Conservation (phyloP, 2,888 invertebrate genomes). For the Drosophila mimica region DNA sequence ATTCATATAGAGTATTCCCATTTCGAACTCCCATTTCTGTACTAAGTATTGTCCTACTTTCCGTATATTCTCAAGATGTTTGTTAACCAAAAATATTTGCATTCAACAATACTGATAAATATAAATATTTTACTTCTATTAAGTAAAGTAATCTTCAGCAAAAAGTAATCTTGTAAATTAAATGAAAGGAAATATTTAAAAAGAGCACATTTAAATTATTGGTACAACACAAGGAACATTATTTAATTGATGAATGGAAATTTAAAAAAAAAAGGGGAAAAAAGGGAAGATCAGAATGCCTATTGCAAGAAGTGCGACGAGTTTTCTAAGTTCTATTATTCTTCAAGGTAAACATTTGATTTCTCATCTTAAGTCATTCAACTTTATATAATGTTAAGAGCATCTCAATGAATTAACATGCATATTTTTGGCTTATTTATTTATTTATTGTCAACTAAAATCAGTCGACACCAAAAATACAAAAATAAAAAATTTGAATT, state of each 20-base stretch:
- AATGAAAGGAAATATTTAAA: constrained; percentile 31
- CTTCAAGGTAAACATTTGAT: background rate
- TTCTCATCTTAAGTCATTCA: background rate
- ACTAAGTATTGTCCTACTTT: background rate
- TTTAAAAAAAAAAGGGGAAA: constrained; percentile 27
- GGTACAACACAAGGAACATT: constrained; percentile 50
- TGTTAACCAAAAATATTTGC: constrained; percentile 15
- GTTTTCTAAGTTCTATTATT: background rate
- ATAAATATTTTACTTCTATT: background rate
- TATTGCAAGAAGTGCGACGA: background rate
- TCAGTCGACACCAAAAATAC: too few species aligned
- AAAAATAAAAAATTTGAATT: too few species aligned
- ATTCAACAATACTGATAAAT: constrained; percentile 7
- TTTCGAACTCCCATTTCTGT: background rate
- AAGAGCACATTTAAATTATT: constrained; percentile 39
- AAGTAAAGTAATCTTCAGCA: background rate
- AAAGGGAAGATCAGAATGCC: background rate
- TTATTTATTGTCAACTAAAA: too few species aligned
- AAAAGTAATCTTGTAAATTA: constrained; percentile 38
- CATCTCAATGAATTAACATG: background rate
- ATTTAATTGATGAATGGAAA: constrained; percentile 35
- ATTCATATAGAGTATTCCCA: background rate
- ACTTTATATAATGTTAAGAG: background rate
- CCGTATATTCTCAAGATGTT: background rate
- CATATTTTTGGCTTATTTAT: too few species aligned